Evolutionary conservation across 2,113 vertebrate species (phyloP), one percentile per base, ranked within the genome.

Genomic region (Ellobius talpinus): DNA sequence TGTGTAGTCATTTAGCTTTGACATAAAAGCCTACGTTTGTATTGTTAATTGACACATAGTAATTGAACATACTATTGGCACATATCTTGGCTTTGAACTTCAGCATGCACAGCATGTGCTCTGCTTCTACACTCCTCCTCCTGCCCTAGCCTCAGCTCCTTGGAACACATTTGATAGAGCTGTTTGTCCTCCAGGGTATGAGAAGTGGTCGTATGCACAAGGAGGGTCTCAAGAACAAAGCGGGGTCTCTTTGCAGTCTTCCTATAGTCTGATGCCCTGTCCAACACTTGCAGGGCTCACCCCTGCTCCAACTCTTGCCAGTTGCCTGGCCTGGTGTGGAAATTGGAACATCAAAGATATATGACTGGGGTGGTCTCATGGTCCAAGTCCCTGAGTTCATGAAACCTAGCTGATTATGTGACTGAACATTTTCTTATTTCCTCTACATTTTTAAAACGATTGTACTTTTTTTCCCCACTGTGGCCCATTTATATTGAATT

Each of bases 361-460:
- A 29, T 55, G 72, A 24, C 61, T 70, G 50, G 47, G 24, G 17
- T 79, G 63, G 23, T 89, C 58, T 93, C 66, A 82, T 36, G 79
- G 93, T 95, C 87, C 86, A 39, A 65, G 50, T 72, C 63, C 12
- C 55, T 1, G 2, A 87, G 61, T 55, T 91, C 47, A 79, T 9
- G 31, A 79, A 91, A 36, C 65, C 42, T 90, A 70, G 68, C 19
- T 95, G 90, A 77, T 93, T 86, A 55, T 47, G 36, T 91, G 45
- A 13, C 82, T 94, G 61, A 89, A 47, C 23, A 65, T 89, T 91
- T 95, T 94, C 81, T 86, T 95, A 70, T 45, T 90, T 94, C n/a
- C 31, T 52, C 7, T 94, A 91, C 58, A 33, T 84, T 94, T 95
- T 95, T 17, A 42, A 63, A 77, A 73, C 90, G 45, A 66, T 87